Conservation (phyloP, 2,113 vertebrate species). For the Trematomus loennbergii region DNA sequence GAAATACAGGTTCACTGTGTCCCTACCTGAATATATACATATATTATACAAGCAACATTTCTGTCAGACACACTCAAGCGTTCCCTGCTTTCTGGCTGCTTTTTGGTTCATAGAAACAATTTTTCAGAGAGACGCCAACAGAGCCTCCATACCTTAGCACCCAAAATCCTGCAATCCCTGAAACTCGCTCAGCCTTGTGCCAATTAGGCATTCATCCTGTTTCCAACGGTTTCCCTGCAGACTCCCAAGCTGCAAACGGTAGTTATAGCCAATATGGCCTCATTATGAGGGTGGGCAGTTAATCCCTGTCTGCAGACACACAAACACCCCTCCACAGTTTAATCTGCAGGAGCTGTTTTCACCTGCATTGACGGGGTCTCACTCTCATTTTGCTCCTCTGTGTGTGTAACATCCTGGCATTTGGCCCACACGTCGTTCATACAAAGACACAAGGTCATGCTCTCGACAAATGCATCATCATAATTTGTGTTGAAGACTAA, state of each 20-base stretch:
- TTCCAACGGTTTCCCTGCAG: conserved; percentile 45
- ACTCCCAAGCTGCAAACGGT: conserved; percentile 43
- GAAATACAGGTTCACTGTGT: neutral
- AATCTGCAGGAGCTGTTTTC: conserved; percentile 39
- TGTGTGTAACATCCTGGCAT: neutral
- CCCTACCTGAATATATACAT: conserved; percentile 13
- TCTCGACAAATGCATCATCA: neutral
- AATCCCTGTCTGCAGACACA: conserved; percentile 57
- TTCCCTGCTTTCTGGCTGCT: conserved; percentile 3
- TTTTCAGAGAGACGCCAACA: conserved; percentile 30
- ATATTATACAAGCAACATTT: conserved; percentile 6
- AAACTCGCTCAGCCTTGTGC: conserved; percentile 51
- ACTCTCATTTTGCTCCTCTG: neutral
- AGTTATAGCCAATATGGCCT: conserved; percentile 48
- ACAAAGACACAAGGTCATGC: neutral
- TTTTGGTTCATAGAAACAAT: conserved; percentile 26
- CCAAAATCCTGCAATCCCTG: conserved; percentile 41
- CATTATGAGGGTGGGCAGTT: conserved; percentile 58
- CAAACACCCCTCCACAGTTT: conserved; percentile 34
- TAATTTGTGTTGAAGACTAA: neutral
- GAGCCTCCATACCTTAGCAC: conserved; percentile 22
- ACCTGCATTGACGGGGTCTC: conserved; percentile 17
- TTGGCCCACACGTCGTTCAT: neutral
- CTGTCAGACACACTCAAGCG: neutral
- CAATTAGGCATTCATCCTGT: conserved; percentile 63